phyloP scores from a whole-genome alignment of 1,140 invertebrate species.

The Aleiodes sp. region DNA sequence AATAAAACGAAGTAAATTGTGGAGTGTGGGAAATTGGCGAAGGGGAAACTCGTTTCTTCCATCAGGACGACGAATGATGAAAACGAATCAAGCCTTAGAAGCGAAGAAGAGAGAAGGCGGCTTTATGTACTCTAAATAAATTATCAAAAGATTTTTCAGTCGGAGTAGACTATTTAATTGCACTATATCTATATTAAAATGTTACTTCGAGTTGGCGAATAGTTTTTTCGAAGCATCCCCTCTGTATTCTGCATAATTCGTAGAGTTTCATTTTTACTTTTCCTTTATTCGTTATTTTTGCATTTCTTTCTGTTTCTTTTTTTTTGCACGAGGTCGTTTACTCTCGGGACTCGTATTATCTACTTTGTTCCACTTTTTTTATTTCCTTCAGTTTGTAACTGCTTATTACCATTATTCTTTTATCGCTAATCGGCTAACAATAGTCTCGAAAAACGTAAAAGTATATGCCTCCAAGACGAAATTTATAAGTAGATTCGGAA shows the following conservation, averaged over 20 bases:
- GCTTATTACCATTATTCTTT: slow-evolving; percentile 2
- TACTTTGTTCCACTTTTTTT: neutral
- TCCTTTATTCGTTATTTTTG: neutral
- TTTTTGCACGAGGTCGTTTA: neutral
- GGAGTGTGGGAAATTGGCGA: neutral
- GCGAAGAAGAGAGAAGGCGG: neutral
- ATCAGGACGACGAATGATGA: neutral
- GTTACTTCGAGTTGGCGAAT: neutral
- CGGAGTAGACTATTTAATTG: neutral
- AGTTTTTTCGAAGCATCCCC: neutral
- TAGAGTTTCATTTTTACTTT: neutral
- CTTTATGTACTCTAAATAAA: neutral
- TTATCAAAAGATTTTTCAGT: neutral
- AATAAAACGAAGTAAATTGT: neutral
- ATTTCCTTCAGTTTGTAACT: neutral
- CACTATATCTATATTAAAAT: neutral
- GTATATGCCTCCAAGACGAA: neutral
- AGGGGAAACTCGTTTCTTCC: neutral
- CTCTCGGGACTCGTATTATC: too few species aligned
- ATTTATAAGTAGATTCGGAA: too few species aligned
- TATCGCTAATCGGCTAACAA: slow-evolving; percentile 18
- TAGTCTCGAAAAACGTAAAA: neutral
- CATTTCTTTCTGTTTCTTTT: neutral
- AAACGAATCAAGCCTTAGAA: slow-evolving; percentile 3
- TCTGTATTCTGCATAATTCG: neutral